phyloP scores from a whole-genome alignment of 2,888 invertebrate species.

The Drosophila seclusa region DNA sequence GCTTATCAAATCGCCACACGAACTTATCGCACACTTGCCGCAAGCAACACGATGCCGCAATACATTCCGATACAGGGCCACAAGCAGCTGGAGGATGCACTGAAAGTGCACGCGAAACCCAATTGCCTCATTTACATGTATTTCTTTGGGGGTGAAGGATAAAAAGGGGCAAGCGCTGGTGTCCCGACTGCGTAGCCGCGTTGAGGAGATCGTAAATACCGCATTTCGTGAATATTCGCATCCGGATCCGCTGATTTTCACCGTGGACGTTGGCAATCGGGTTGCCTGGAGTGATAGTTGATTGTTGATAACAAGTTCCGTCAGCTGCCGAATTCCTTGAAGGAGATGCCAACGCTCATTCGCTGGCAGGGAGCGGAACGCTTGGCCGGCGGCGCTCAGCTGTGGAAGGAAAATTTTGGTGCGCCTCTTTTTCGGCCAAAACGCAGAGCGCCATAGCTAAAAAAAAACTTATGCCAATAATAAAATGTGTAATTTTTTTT shows the following conservation, averaged over 20 bases:
- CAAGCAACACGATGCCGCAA: constrained; percentile 53
- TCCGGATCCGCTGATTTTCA: constrained; percentile 87
- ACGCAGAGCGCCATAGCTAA: constrained; percentile 18
- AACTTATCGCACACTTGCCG: constrained; percentile 1
- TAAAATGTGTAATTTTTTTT: not conserved
- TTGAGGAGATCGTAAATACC: constrained; percentile 88
- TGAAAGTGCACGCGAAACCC: constrained; percentile 34
- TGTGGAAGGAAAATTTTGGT: constrained; percentile 88
- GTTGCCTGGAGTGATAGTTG: constrained; percentile 89
- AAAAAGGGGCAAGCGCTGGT: constrained; percentile 90
- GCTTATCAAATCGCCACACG: constrained; percentile 21
- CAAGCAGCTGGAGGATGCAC: constrained; percentile 50
- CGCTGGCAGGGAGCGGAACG: constrained; percentile 87
- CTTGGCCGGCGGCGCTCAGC: constrained; percentile 90
- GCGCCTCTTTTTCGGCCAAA: constrained; percentile 88
- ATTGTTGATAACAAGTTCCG: constrained; percentile 90
- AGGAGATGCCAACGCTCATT: constrained; percentile 89
- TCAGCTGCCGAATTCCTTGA: constrained; percentile 88
- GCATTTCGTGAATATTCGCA: constrained; percentile 86
- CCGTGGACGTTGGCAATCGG: constrained; percentile 91
- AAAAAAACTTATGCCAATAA: constrained; percentile 31
- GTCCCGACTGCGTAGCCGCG: constrained; percentile 91
- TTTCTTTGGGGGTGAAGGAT: constrained; percentile 82
- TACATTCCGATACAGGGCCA: constrained; percentile 45
- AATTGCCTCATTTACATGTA: constrained; percentile 67